Conservation (phyloP, 2,888 invertebrate genomes). For the Platycheirus rosarum region DNA sequence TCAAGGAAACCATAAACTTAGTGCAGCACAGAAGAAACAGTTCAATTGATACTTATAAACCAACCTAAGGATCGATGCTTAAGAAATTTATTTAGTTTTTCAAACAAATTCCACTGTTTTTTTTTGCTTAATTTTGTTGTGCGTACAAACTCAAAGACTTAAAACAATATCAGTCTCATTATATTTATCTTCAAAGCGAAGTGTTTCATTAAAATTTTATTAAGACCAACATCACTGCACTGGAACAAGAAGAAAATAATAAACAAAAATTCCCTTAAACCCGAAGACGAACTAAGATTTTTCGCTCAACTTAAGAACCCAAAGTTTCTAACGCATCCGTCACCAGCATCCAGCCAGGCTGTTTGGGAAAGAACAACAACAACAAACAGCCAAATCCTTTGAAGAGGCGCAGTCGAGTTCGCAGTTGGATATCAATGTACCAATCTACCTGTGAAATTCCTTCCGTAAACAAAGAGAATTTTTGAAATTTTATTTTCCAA, state of each 20-base stretch:
- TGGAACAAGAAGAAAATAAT: constrained; percentile 9
- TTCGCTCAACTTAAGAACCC: constrained; percentile 8
- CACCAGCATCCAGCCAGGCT: constrained; percentile 5
- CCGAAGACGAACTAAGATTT: neutral
- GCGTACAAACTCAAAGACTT: constrained; percentile 2
- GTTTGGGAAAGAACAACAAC: constrained; percentile 4
- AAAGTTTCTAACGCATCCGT: constrained; percentile 32
- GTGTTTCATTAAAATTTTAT: constrained; percentile 35
- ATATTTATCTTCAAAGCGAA: constrained; percentile 24
- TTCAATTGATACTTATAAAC: no score
- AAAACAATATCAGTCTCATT: constrained; percentile 36
- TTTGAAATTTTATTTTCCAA: constrained; percentile 72
- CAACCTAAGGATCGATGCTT: no score
- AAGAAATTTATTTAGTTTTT: no score
- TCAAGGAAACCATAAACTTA: no score
- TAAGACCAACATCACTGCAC: constrained; percentile 26
- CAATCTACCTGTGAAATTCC: constrained; percentile 72
- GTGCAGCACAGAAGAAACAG: no score
- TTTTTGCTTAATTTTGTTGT: neutral
- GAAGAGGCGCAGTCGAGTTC: constrained; percentile 57
- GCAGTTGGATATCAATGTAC: constrained; percentile 73
- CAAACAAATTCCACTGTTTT: no score
- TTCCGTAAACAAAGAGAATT: constrained; percentile 71
- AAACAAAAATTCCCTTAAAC: constrained; percentile 14
- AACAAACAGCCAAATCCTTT: constrained; percentile 65